A percentile compares a stretch with the other conserved stretches of the same genome.
Conservation (phyloP, 1,140 invertebrate species). For the Dryas iulia region DNA sequence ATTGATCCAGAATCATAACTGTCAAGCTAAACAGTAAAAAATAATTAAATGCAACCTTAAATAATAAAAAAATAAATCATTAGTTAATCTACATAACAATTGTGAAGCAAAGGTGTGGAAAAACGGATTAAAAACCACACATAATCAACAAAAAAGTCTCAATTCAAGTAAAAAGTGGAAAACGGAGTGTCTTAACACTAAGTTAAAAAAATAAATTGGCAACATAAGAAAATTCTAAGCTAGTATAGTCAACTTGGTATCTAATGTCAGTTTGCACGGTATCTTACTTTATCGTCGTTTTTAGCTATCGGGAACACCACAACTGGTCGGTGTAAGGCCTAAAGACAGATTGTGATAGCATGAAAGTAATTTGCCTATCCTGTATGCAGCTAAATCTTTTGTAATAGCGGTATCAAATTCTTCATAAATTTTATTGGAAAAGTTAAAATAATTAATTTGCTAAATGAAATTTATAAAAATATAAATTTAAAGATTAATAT, state of each 20-base stretch:
- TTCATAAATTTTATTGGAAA: neutral
- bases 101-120: too few species aligned
- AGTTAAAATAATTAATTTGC: neutral
- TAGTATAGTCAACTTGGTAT: constrained; percentile 9
- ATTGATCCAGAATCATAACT: too few species aligned
- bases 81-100: too few species aligned
- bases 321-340: constrained; percentile 22
- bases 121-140: too few species aligned
- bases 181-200: too few species aligned
- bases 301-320: constrained; percentile 25
- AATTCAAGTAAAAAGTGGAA: too few species aligned
- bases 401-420: neutral
- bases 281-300: constrained; percentile 24
- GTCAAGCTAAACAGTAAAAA: too few species aligned
- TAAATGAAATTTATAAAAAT: neutral
- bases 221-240: constrained; percentile 13
- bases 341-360: constrained; percentile 25
- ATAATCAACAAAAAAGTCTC: too few species aligned
- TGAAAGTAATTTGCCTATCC: constrained; percentile 14
- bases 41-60: too few species aligned
- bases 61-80: too few species aligned
- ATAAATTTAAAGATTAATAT: too few species aligned
- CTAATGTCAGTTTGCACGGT: constrained; percentile 13
- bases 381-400: neutral
- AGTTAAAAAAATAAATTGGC: neutral